Conservation (phyloP, 2,113 vertebrate species). For the Zingel zingel region DNA sequence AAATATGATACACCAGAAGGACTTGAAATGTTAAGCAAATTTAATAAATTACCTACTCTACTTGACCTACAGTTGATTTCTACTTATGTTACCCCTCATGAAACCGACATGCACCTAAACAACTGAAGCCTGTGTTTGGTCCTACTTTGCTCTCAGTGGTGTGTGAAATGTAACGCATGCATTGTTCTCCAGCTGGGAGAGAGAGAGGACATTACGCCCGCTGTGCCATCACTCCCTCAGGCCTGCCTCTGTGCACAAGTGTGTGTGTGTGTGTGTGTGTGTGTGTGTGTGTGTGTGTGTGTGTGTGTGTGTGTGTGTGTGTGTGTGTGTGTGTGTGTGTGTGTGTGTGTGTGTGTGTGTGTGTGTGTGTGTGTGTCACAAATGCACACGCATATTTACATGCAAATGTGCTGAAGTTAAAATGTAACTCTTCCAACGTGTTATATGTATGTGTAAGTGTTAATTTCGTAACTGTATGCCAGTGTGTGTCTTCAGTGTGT, state of each 20-base stretch:
- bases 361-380: not conserved
- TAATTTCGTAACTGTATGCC: not conserved
- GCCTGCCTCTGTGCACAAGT: slow-evolving; percentile 30
- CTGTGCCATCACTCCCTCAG: slow-evolving; percentile 31
- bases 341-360: not conserved
- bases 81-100: not conserved
- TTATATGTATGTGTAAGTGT: not conserved
- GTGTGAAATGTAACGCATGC: slow-evolving; percentile 36
- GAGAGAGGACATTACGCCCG: slow-evolving; percentile 12
- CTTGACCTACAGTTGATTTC: slow-evolving; percentile 8
- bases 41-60: not conserved
- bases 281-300: not conserved
- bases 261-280: not conserved
- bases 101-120: not conserved
- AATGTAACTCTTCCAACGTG: slow-evolving; percentile 4
- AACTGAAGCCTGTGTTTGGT: not conserved
- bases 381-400: not conserved
- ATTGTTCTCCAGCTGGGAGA: slow-evolving; percentile 47
- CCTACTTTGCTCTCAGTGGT: slow-evolving; percentile 6
- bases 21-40: not conserved
- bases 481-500: not conserved
- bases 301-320: too few relatives aligned
- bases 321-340: too few relatives aligned
- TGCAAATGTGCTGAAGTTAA: slow-evolving; percentile 29
- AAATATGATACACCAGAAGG: not conserved